Conservation (phyloP, 2,113 vertebrate genomes). For the Mus pahari region DNA sequence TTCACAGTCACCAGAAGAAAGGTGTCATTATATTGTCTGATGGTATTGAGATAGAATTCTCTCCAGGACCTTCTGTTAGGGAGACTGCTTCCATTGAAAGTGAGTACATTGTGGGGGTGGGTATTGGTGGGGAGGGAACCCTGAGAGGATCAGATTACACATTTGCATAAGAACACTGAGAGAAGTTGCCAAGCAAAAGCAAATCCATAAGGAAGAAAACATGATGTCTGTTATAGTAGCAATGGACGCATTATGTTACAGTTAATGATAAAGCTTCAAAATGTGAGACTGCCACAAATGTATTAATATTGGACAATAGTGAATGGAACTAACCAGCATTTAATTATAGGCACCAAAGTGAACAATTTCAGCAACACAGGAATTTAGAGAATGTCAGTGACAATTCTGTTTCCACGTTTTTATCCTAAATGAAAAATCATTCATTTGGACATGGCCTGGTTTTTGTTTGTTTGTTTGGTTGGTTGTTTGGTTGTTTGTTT, state of each 20-base stretch:
- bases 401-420: background rate
- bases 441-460: background rate
- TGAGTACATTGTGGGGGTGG: background rate
- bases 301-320: background rate
- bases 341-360: background rate
- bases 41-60: constrained; percentile 8
- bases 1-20: constrained; percentile 18
- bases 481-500: background rate
- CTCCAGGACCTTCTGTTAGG: constrained; percentile 28
- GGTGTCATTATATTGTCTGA: constrained; percentile 1
- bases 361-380: background rate
- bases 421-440: background rate
- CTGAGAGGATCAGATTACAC: background rate
- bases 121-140: background rate
- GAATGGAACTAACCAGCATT: background rate
- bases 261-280: background rate
- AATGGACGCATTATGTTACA: background rate
- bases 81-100: constrained; percentile 35
- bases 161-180: constrained; percentile 57
- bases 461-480: background rate
- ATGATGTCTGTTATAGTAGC: background rate
- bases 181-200: constrained; percentile 10
- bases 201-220: constrained; percentile 54
- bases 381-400: background rate
- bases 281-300: background rate